Base-by-base conservation (phyloP, 2,797 vertebrate genomes). In the Aphelocoma californica region DNA sequence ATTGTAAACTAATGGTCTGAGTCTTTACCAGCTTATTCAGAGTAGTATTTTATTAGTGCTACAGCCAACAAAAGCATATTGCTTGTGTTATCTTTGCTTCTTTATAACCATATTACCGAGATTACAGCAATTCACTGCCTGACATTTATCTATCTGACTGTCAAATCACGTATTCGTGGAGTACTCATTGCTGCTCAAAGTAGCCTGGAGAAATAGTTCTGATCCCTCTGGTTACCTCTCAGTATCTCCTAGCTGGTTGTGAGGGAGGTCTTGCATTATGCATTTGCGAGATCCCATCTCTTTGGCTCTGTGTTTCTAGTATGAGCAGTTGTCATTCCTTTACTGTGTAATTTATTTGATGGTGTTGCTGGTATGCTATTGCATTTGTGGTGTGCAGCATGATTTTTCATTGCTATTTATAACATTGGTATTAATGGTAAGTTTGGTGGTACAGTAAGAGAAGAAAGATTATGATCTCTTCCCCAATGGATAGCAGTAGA, bases 391-490 rank as follows among this genome's bases (percentile, higher is more conserved):
- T 73, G n/a, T 69, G 29, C 24, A 79, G 18, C 3, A 2, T 71
- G 53, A 70, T 38, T 92, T 92, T 94, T 77, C 70, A 25, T 50
- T 78, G 31, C 72, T 81, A 36, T 84, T 95, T 93, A 54, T 74
- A 80, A 71, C 18, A 16, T 32, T 57, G 86, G 53, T 94, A 50
- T 50, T 88, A 91, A 82, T 71, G 81, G 57, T 80, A 54, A 95
- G 12, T 64, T 87, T 92, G 60, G 81, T 85, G 84, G 72, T 85
- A 91, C 17, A 45, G 36, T 58, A 34, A 73, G 42, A 62, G 58
- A 81, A 57, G 10, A 61, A 70, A 90, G 90, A 92, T 96, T 93
- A 21, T 70, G 8, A 93, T 95, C 90, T 95, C 53, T 87, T 92
- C 53, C 54, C 38, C 44, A 36, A 0, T 48, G 38, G 58, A 38